Evolutionary conservation across 2,113 vertebrate species (phyloP), one percentile per base, ranked within the genome.

Genomic region (Cettia cetti): DNA sequence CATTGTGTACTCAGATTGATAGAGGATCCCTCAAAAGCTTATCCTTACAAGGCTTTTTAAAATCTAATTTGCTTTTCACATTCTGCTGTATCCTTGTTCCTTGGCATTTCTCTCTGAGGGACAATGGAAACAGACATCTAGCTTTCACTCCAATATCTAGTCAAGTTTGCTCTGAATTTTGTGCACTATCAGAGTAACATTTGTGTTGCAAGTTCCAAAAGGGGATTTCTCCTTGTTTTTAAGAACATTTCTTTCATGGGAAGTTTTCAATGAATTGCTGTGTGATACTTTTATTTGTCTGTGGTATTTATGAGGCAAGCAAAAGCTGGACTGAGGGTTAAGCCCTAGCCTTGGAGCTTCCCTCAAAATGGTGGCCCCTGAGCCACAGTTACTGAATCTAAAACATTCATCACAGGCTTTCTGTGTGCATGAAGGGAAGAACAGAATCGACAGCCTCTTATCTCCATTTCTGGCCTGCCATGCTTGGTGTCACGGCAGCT

Each of bases 11-110:
- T 72, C 47, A 80, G 47, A 66, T 89, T 94, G 92, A 72, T 15
- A 81, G 61, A 90, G 30, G 61, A 78, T 64, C 54, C 44, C 49
- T 69, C 39, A 49, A 75, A 88, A 3, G 12, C 37, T 86, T 82
- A 63, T 40, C 17, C 60, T 93, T 92, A 47, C 47, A 88, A 94
- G 60, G 61, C 31, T 94, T 94, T 96, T 69, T 68, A 95, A 57
- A 96, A 93, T 89, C 49, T 35, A 57, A 61, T 93, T 84, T 92
- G 60, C 11, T 93, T 94, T 90, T 76, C 80, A 61, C 80, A 84
- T 93, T 89, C 80, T 82, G 44, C 37, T 84, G 17, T 65, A 90
- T 69, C 37, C 77, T 79, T 86, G 39, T 61, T 92, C 83, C 54
- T 92, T 91, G 72, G 53, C 53, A 71, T 95, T 76, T 72, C 28